Evolutionary conservation across 1,140 invertebrate species (phyloP).

Genomic region (Diploscapter pachys): DNA sequence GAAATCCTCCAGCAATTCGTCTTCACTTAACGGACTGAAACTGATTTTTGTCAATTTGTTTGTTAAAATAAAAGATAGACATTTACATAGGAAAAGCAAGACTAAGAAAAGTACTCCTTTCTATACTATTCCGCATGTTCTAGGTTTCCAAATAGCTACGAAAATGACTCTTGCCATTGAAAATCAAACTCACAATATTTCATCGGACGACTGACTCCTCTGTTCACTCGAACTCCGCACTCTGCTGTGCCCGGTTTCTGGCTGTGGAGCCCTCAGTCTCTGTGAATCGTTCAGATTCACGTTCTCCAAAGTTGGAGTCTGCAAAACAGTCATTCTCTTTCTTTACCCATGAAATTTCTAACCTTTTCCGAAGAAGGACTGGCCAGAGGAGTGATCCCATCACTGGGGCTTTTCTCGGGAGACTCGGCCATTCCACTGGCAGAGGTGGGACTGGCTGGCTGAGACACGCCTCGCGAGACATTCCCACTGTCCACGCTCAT

Average conservation of each 20-base stretch:
- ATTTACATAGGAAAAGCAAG: neutral
- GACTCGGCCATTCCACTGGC: neutral
- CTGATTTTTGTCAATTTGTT: too few species aligned
- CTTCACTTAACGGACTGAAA: slow-evolving; percentile 19
- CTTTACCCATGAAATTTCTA: slow-evolving; percentile 8
- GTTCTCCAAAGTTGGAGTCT: slow-evolving; percentile 30
- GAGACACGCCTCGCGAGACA: neutral
- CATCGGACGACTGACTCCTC: slow-evolving; percentile 10
- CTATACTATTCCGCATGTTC: neutral
- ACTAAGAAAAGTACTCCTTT: neutral
- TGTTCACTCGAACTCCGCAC: neutral
- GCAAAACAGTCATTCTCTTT: neutral
- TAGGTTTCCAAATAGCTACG: neutral
- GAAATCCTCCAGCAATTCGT: slow-evolving; percentile 21
- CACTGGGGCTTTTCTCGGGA: neutral
- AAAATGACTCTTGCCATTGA: neutral
- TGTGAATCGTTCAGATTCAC: slow-evolving; percentile 6
- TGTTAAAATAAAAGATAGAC: neutral
- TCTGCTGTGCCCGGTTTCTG: neutral
- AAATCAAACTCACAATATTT: slow-evolving; percentile 23
- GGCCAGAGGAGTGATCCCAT: neutral
- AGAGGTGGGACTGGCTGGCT: slow-evolving; percentile 1
- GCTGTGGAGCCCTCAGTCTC: neutral
- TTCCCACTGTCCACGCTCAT: neutral
- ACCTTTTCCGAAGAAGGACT: neutral